phyloP scores from a whole-genome alignment of 2,113 vertebrate genomes.

The Thalassoma bifasciatum region DNA sequence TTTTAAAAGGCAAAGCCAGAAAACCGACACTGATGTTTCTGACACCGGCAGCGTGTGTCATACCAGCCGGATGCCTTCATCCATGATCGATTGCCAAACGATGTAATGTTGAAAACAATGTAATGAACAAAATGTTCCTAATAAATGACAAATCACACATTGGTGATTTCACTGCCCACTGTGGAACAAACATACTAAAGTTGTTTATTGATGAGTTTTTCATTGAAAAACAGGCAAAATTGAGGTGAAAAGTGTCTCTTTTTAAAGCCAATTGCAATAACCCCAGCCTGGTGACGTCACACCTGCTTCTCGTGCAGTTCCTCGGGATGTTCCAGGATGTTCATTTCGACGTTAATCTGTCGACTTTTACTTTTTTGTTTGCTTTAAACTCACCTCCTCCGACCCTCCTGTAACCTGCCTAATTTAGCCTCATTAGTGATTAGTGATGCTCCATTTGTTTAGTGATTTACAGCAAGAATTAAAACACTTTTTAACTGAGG shows the following conservation, averaged over 20 bases:
- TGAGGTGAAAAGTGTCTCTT: neutral
- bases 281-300: neutral
- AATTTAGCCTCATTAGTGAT: neutral
- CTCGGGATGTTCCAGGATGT: conserved; percentile 5
- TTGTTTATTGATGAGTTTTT: neutral
- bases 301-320: neutral
- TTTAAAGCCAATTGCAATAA: neutral
- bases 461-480: neutral
- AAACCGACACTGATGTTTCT: conserved; percentile 92
- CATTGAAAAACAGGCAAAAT: neutral
- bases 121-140: conserved; percentile 82
- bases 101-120: conserved; percentile 82
- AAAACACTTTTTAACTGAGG: neutral
- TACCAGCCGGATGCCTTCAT: conserved; percentile 56
- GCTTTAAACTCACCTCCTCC: neutral
- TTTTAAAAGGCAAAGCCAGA: conserved; percentile 95
- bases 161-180: conserved; percentile 26
- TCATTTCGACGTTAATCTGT: conserved; percentile 1
- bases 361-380: neutral
- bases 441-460: neutral
- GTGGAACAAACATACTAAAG: conserved; percentile 1
- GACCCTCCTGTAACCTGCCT: neutral
- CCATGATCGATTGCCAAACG: conserved; percentile 73
- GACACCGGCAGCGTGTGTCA: conserved; percentile 80
- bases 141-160: conserved; percentile 76